Evolutionary conservation across 2,888 invertebrate species (phyloP).

Genomic region (Stictocephala bisonia): DNA sequence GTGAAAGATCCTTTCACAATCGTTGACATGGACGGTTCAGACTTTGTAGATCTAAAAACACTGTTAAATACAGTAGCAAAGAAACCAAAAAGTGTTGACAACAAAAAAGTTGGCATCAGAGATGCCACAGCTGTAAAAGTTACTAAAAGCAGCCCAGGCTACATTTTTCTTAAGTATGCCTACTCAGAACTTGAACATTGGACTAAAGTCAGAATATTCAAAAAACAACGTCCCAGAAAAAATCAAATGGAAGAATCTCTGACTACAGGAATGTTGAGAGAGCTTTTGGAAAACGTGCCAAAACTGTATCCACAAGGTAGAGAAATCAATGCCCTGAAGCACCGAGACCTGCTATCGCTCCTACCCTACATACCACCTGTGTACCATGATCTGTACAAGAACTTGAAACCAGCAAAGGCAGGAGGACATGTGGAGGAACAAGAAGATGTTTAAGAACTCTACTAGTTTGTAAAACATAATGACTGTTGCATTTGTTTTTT

Average conservation of each 20-base stretch:
- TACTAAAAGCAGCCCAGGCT: conserved; percentile 7
- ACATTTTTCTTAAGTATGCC: conserved; percentile 25
- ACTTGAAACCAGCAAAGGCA: conserved; percentile 8
- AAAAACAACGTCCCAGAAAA: conserved; percentile 19
- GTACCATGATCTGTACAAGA: conserved; percentile 1
- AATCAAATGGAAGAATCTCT: conserved; percentile 26
- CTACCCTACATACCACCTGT: conserved; percentile 21
- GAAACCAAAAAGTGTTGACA: conserved; percentile 11
- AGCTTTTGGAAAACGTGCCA: conserved; percentile 17
- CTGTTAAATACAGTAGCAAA: conserved; percentile 20
- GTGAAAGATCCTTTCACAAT: conserved; percentile 26
- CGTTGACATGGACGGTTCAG: conserved; percentile 32
- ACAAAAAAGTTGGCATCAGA: conserved; percentile 26
- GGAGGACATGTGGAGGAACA: too few relatives aligned
- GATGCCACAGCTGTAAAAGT: conserved; percentile 9
- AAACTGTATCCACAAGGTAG: conserved; percentile 35
- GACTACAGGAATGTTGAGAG: conserved; percentile 18
- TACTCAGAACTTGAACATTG: conserved; percentile 22
- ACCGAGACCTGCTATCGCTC: conserved; percentile 18
- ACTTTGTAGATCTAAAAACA: conserved; percentile 37
- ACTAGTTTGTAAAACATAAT: too few relatives aligned
- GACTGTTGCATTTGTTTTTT: too few relatives aligned
- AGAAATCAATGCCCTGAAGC: conserved; percentile 30
- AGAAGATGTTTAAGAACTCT: too few relatives aligned
- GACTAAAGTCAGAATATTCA: conserved; percentile 24